Evolutionary conservation across 2,888 invertebrate species (phyloP).

Genomic region (Dermolepida albohirtum): DNA sequence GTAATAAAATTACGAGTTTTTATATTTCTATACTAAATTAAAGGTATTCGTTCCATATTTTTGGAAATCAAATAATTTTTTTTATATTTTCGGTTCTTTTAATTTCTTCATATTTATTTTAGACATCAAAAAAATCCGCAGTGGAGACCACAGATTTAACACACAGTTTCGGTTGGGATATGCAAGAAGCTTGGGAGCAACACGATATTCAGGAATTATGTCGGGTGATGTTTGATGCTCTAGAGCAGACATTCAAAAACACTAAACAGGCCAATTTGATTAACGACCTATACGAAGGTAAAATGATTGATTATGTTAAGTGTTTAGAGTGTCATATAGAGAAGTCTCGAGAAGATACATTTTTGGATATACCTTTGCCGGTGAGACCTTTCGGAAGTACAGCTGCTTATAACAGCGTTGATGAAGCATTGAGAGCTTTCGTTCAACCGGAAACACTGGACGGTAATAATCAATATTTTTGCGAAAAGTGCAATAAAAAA

Average conservation of each 20-base stretch:
- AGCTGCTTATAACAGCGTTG: constrained; percentile 81
- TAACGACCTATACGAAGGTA: constrained; percentile 79
- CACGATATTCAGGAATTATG: constrained; percentile 93
- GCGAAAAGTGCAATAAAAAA: constrained; percentile 87
- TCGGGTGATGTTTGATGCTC: constrained; percentile 90
- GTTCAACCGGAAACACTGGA: constrained; percentile 86
- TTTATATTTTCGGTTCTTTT: no score
- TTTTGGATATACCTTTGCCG: constrained; percentile 87
- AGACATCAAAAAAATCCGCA: constrained; percentile 82
- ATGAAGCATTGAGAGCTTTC: constrained; percentile 86
- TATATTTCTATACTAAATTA: no score
- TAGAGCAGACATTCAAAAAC: constrained; percentile 86
- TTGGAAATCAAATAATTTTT: no score
- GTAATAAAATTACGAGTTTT: no score
- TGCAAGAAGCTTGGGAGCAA: constrained; percentile 90
- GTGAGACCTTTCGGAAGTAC: constrained; percentile 85
- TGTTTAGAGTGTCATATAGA: constrained; percentile 87
- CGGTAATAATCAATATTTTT: constrained; percentile 87
- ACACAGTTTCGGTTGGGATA: constrained; percentile 91
- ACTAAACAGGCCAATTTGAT: constrained; percentile 86
- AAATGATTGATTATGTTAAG: constrained; percentile 90
- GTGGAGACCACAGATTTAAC: constrained; percentile 90
- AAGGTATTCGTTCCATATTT: no score
- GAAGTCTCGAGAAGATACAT: constrained; percentile 84
- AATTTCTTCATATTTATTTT: constrained; percentile 41